Evolutionary conservation across 2,888 invertebrate genomes (phyloP), one percentile per base, ranked within the genome.

Genomic region (Alsophila aescularia): DNA sequence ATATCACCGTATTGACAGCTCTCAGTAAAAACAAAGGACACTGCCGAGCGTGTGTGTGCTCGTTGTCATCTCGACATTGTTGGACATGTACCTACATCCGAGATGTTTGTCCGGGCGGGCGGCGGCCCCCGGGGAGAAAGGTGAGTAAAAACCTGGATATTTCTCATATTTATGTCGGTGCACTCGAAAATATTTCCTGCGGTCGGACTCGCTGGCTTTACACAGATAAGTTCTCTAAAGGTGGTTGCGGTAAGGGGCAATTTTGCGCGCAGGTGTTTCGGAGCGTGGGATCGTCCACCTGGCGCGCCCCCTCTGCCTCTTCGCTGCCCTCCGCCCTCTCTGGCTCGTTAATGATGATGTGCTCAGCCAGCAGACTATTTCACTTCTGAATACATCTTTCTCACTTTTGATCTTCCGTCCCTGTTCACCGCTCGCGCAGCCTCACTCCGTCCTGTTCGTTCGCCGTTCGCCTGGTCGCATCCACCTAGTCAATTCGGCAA

Each of bases 341-440:
- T 93, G 93, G 92, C 94, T 94, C 94, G 94, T 94, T 94, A 94
- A 94, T 94, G 94, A 94, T 94, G 94, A 94, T 94, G 94, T 94
- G 94, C 93, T 93, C 94, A 93, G 94, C 94, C 94, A 93, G 93
- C 93, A 93, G 94, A 94, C 94, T 94, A 93, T 93, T 94, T 93
- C 93, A 94, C 93, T 93, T 93, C 93, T 93, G 92, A 93, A 93
- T 92, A 92, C 92, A 92, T 92, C 92, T 92, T 92, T 92, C 92
- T 92, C 92, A 92, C 92, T 92, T 92, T 90, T 91, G 88, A 85
- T 86, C 74, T 73, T 73, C 73, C 74, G 70, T 89, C 90, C 83
- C 75, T 77, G 62, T 90, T 74, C 58, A 76, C 66, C 83, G 32
- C 72, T 66, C 57, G 67, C 42, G 58, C 42, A 50, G 59, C 60